These are phyloP conservation scores for Sylvilagus bachmani DNA, from an alignment of 2,113 vertebrate genomes.

Conservation along the genomic window DNA sequence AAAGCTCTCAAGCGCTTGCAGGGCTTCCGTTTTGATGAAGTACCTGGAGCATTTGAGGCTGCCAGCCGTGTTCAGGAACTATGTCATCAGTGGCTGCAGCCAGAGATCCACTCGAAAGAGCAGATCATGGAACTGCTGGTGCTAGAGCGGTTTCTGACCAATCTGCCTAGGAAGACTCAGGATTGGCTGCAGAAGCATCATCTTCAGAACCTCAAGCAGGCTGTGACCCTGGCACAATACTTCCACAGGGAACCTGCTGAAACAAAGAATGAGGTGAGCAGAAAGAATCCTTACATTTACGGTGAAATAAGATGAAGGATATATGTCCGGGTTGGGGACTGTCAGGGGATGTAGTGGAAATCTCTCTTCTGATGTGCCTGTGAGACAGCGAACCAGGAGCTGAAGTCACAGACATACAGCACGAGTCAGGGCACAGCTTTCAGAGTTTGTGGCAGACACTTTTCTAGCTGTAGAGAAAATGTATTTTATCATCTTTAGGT, in stretches of 20 bases:
- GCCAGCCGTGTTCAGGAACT: slow-evolving; percentile 64
- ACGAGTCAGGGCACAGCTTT: background rate
- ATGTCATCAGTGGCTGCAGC: slow-evolving; percentile 73
- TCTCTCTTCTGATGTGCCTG: background rate
- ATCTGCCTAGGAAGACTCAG: slow-evolving; percentile 52
- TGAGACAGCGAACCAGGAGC: background rate
- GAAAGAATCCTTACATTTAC: background rate
- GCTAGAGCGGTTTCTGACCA: slow-evolving; percentile 69
- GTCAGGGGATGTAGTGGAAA: background rate
- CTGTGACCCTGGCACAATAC: slow-evolving; percentile 57
- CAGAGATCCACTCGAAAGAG: slow-evolving; percentile 70
- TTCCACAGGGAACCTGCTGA: slow-evolving; percentile 41
- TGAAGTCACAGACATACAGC: background rate
- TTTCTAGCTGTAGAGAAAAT: background rate
- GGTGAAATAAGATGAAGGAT: background rate
- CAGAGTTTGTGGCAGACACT: background rate
- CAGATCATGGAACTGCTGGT: slow-evolving; percentile 71
- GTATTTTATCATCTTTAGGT: background rate
- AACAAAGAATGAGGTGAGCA: slow-evolving; percentile 62
- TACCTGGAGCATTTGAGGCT: background rate
- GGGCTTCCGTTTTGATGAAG: slow-evolving; percentile 48
- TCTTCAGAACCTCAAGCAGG: slow-evolving; percentile 65
- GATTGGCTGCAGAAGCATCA: slow-evolving; percentile 67
- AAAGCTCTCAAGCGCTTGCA: slow-evolving; percentile 41
- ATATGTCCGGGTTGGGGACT: too few species aligned